These are phyloP conservation scores for Chelonoidis abingdonii DNA, from an alignment of 2,113 vertebrate genomes.

Conservation along the genomic window DNA sequence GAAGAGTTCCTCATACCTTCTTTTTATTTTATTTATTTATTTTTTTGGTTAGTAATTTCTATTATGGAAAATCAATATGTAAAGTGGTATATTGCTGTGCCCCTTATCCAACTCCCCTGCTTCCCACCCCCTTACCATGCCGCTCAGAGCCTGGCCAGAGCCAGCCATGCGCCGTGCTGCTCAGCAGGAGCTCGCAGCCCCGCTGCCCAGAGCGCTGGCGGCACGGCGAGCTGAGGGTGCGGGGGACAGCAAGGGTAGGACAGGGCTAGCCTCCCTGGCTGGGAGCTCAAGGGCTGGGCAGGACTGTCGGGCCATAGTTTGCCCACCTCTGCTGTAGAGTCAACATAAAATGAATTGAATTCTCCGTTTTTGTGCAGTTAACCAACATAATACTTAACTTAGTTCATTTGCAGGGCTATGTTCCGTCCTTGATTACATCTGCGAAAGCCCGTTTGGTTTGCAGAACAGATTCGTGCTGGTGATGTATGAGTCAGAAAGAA, in stretches of 20 bases:
- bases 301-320: too few relatives aligned
- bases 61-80: background rate
- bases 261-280: too few relatives aligned
- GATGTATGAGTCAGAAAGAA: background rate
- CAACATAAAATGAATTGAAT: background rate
- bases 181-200: too few relatives aligned
- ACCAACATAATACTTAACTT: background rate
- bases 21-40: background rate
- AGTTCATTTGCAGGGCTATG: background rate
- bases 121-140: too few relatives aligned
- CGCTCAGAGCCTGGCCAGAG: too few relatives aligned
- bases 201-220: too few relatives aligned
- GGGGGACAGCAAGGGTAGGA: too few relatives aligned
- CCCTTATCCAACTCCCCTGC: too few relatives aligned
- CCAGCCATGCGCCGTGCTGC: too few relatives aligned
- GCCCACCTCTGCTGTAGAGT: too few relatives aligned
- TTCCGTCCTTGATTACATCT: background rate
- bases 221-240: too few relatives aligned
- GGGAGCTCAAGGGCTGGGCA: too few relatives aligned
- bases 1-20: background rate
- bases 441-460: background rate
- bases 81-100: background rate
- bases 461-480: background rate
- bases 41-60: background rate
- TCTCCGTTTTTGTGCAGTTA: background rate